phyloP scores from a whole-genome alignment of 1,140 invertebrate genomes.

The Drosophila sp. region DNA sequence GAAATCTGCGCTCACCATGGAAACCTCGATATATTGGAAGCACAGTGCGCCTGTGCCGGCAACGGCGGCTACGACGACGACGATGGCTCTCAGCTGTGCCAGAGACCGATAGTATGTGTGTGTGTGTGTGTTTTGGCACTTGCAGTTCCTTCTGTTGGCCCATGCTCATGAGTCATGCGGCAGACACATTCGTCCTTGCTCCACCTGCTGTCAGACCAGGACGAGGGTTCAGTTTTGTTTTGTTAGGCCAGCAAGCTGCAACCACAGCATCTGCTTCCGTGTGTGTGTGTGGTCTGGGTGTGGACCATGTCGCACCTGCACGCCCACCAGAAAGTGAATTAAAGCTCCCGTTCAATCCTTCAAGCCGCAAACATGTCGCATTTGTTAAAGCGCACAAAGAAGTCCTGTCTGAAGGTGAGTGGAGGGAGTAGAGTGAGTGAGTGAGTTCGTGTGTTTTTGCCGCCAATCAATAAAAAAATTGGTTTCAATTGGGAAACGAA shows the following conservation, averaged over 20 bases:
- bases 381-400: conserved; percentile 79
- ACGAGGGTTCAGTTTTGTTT: conserved; percentile 66
- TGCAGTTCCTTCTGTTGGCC: conserved; percentile 35
- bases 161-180: conserved; percentile 59
- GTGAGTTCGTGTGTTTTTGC: background rate
- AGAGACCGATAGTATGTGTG: background rate
- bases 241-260: conserved; percentile 68
- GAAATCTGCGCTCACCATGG: conserved; percentile 53
- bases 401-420: conserved; percentile 80
- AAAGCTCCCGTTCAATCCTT: conserved; percentile 25
- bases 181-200: conserved; percentile 47
- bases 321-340: conserved; percentile 18
- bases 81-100: conserved; percentile 52
- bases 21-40: conserved; percentile 26
- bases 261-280: conserved; percentile 17
- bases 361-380: conserved; percentile 61
- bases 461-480: conserved; percentile 64
- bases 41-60: conserved; percentile 70
- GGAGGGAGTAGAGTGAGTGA: background rate
- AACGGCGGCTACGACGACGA: conserved; percentile 12
- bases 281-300: conserved; percentile 6
- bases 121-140: conserved; percentile 19
- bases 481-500: conserved; percentile 34
- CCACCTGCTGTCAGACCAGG: conserved; percentile 43
- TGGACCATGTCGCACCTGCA: conserved; percentile 48